Base-by-base conservation (phyloP, 2,113 vertebrate species). In the Neolamprologus modestus region DNA sequence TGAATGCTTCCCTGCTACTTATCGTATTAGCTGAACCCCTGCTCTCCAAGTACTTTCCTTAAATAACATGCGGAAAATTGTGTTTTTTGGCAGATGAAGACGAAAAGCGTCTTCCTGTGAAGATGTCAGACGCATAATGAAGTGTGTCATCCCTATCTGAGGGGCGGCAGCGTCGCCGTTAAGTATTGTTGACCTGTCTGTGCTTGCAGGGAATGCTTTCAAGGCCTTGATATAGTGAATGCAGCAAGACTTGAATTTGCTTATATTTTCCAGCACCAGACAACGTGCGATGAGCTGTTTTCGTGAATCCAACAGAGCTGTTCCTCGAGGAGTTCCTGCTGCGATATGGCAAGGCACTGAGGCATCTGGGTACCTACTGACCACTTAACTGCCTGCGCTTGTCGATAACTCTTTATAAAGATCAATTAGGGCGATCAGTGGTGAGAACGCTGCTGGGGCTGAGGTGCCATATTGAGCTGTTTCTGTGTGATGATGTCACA, bases 341-440 rank as follows among this genome's bases (percentile, higher is more conserved):
- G 42, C 10, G 54, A 86, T 63, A 24, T 6, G 42, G 40, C 6
- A 47, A 85, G 73, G 28, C 47, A 2, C 80, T 3, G 37, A 88
- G 89, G 81, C 89, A 63, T 88, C 88, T 78, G 88, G 85, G 80
- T 66, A 42, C 83, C 88, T 84, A 21, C 88, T 79, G 93, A 93
- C 92, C 93, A 91, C 90, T 93, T 93, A 90, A 89, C 91, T 82
- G 92, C 86, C 86, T 83, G 80, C 54, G 6, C 90, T 91, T 84
- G 78, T 94, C 94, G 90, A 94, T 95, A 95, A 89, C 92, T 93
- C 93, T 94, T 95, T 95, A 92, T 92, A 92, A 91, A 88, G 92
- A 95, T 95, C 94, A 92, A 93, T 96, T 92, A 87, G 86, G 55
- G 83, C 84, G 91, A 93, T 94, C 92, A 88, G 91, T 81, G 92